These are phyloP conservation scores for Drosophila prosaltans DNA, from an alignment of 1,140 invertebrate species.

Conservation along the genomic window DNA sequence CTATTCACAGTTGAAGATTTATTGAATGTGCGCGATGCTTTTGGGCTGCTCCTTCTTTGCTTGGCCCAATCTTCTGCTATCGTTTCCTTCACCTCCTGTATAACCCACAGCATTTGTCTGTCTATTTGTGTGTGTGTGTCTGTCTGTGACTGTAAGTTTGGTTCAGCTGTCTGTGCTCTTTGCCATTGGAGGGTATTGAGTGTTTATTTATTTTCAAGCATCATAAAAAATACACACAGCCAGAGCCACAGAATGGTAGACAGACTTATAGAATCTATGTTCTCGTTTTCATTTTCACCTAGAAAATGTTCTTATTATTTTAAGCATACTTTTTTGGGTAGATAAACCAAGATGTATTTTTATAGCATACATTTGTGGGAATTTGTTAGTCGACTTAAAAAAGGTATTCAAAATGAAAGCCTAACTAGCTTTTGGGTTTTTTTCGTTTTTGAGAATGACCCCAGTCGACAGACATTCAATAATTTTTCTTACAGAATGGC, in stretches of 20 bases:
- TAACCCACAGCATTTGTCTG: constrained; percentile 3
- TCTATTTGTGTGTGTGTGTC: constrained; percentile 5
- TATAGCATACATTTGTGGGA: neutral
- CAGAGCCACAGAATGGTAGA: constrained; percentile 39
- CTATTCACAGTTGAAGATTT: constrained; percentile 76
- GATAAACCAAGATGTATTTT: neutral
- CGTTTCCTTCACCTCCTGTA: constrained; percentile 2
- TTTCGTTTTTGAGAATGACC: neutral
- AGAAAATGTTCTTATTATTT: neutral
- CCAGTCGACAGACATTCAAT: constrained; percentile 60
- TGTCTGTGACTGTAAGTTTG: constrained; percentile 59
- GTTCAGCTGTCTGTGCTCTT: constrained; percentile 63
- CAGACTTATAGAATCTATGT: constrained; percentile 11
- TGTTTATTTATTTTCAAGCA: constrained; percentile 81
- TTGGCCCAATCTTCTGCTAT: constrained; percentile 26
- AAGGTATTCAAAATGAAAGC: no score
- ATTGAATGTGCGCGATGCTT: constrained; percentile 73
- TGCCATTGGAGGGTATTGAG: constrained; percentile 71
- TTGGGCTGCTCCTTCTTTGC: constrained; percentile 30
- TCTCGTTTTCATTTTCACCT: constrained; percentile 12
- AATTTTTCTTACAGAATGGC: constrained; percentile 64
- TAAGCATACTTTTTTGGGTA: neutral
- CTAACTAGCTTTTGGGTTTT: neutral
- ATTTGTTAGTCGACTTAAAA: neutral
- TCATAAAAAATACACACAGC: constrained; percentile 76